phyloP scores from a whole-genome alignment of 2,113 vertebrate species.

The Paradisaea rubra region DNA sequence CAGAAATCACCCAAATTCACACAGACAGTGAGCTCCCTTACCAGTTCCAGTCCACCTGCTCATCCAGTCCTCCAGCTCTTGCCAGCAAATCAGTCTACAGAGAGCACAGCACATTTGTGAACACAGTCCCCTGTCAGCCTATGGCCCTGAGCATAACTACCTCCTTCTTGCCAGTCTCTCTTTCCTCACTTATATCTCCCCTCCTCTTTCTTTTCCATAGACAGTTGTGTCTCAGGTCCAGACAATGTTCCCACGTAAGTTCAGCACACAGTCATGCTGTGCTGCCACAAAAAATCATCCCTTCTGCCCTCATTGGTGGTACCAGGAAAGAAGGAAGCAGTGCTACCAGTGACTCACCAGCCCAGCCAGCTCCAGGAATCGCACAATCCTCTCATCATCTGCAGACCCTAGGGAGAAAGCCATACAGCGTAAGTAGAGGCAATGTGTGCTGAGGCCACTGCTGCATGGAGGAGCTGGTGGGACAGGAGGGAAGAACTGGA shows the following conservation, averaged over 20 bases:
- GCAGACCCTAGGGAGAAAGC: conserved; percentile 73
- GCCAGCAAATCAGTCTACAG: conserved; percentile 81
- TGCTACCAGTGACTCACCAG: conserved; percentile 77
- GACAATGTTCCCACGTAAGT: neutral
- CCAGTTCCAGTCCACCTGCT: conserved; percentile 94
- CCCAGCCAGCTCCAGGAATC: conserved; percentile 85
- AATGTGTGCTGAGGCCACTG: neutral
- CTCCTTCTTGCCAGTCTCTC: neutral
- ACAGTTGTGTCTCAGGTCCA: neutral
- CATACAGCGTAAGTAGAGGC: neutral
- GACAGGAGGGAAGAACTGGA: neutral
- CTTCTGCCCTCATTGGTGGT: neutral
- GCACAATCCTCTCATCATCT: conserved; percentile 90
- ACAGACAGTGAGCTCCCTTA: conserved; percentile 43
- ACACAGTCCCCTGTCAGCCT: neutral
- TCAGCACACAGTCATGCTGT: neutral
- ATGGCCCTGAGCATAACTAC: neutral
- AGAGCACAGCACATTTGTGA: conserved; percentile 15
- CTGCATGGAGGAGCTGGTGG: neutral
- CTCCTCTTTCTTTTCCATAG: neutral
- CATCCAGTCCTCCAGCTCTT: conserved; percentile 87
- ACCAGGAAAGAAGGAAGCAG: neutral
- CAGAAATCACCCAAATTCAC: neutral
- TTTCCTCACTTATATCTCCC: neutral
- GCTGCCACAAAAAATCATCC: neutral